These are phyloP conservation scores for Rhagoletis pomonella DNA, from an alignment of 1,140 invertebrate species.

Conservation along the genomic window DNA sequence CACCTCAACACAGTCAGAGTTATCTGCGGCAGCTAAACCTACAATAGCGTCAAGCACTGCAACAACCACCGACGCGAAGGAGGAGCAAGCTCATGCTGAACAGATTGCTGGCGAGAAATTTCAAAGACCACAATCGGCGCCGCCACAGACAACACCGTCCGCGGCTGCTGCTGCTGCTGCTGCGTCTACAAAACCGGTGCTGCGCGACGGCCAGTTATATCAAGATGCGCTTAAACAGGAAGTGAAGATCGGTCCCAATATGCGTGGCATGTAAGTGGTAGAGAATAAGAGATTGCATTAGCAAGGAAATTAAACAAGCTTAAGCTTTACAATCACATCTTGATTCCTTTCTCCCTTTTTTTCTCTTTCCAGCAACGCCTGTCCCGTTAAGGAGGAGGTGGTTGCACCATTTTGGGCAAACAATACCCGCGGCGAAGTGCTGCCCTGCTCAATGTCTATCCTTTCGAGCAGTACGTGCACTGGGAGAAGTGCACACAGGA, in stretches of 20 bases:
- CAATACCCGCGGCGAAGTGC: conserved; percentile 90
- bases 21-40: neutral
- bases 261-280: conserved; percentile 84
- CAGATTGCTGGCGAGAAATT: conserved; percentile 53
- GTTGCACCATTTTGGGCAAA: conserved; percentile 96
- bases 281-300: conserved; percentile 51
- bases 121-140: conserved; percentile 10
- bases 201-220: conserved; percentile 76
- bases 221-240: conserved; percentile 79
- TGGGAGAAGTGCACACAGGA: conserved; percentile 94
- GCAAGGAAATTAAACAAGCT: neutral
- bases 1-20: conserved; percentile 17
- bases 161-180: neutral
- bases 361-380: conserved; percentile 85
- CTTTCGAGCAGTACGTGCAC: conserved; percentile 94
- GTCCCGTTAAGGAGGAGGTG: conserved; percentile 93
- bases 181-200: conserved; percentile 59
- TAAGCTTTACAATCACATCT: neutral
- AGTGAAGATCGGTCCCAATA: conserved; percentile 77
- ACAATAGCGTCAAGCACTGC: neutral
- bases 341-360: neutral
- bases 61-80: conserved; percentile 8
- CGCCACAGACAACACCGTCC: conserved; percentile 34
- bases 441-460: conserved; percentile 93
- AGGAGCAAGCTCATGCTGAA: conserved; percentile 21